Evolutionary conservation across 2,888 invertebrate genomes (phyloP).

Genomic region (Orchesellides sinensis): DNA sequence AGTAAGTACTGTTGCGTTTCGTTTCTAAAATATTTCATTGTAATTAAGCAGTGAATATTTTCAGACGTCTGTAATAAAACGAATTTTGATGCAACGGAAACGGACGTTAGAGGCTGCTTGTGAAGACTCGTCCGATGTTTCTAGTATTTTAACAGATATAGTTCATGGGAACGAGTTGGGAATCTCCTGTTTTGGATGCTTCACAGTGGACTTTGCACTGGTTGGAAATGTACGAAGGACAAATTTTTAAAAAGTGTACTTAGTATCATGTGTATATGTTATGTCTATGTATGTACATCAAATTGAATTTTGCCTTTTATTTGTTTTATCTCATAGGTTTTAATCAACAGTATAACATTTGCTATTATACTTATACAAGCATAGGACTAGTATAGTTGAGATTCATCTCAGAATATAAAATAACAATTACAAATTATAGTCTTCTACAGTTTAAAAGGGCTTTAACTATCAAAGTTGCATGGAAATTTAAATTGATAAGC

Average conservation of each 20-base stretch:
- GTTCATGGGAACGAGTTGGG: slow-evolving; percentile 6
- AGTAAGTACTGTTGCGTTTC: background rate
- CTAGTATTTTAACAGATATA: background rate
- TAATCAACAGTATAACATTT: background rate
- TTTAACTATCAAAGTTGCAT: too few relatives aligned
- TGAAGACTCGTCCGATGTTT: background rate
- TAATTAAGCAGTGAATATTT: background rate
- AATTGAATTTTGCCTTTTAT: background rate
- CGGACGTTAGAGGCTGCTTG: background rate
- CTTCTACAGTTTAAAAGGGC: too few relatives aligned
- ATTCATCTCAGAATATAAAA: too few relatives aligned
- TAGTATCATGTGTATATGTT: too few relatives aligned
- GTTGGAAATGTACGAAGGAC: background rate
- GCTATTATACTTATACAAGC: slow-evolving; percentile 3
- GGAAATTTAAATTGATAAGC: too few relatives aligned
- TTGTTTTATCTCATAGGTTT: background rate
- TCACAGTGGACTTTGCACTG: background rate
- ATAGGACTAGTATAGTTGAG: too few relatives aligned
- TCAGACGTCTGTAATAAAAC: slow-evolving; percentile 8
- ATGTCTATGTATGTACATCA: too few relatives aligned
- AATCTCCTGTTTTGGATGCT: slow-evolving; percentile 26
- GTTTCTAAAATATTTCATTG: background rate
- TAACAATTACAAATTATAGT: too few relatives aligned
- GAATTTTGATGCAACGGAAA: background rate
- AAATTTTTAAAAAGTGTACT: too few relatives aligned